Evolutionary conservation across 2,113 vertebrate species (phyloP).

Genomic region (Talpa occidentalis): DNA sequence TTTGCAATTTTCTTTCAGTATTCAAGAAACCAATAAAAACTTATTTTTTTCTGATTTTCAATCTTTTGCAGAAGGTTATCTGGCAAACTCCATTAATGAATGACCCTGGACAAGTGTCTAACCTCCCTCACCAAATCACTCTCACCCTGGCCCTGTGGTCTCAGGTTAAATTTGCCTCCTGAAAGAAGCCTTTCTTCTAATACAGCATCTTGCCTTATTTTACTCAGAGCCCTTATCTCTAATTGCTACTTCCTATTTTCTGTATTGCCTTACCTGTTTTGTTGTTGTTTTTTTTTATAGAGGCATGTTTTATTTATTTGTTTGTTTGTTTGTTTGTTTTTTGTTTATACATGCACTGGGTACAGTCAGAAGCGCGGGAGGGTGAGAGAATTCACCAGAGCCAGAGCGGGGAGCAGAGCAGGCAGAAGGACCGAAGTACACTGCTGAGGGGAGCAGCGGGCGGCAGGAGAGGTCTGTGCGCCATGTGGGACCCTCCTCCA

Average conservation of each 20-base stretch:
- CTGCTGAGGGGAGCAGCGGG: no score
- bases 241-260: background rate
- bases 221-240: background rate
- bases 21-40: constrained; percentile 42
- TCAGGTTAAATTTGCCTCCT: background rate
- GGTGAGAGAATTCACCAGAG: no score
- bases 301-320: no score
- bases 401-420: no score
- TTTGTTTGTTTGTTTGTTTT: no score
- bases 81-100: background rate
- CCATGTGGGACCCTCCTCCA: no score
- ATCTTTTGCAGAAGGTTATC: background rate
- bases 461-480: no score
- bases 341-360: no score
- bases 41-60: background rate
- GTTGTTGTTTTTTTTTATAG: no score
- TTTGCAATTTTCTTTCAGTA: background rate
- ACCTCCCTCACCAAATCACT: background rate
- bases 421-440: no score
- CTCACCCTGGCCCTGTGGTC: background rate
- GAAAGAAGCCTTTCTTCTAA: background rate
- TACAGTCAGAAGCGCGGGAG: no score
- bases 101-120: background rate
- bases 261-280: background rate
- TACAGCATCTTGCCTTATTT: background rate